These are phyloP conservation scores for Colaptes auratus DNA, from an alignment of 2,113 vertebrate species.

Conservation along the genomic window DNA sequence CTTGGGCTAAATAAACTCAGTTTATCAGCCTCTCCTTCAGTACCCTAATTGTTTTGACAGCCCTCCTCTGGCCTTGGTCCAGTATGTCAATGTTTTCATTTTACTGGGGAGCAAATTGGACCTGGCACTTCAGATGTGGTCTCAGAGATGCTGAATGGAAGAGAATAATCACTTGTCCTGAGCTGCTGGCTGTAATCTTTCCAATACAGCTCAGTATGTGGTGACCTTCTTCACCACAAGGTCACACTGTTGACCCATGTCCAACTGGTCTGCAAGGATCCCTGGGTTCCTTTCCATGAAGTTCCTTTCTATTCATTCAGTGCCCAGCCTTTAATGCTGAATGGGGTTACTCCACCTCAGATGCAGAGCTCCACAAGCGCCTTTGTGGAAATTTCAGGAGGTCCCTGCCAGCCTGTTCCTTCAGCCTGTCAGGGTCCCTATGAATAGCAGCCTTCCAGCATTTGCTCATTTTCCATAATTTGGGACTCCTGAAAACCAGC, in stretches of 20 bases:
- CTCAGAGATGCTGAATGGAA: neutral
- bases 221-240: constrained; percentile 10
- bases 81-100: constrained; percentile 17
- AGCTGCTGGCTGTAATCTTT: neutral
- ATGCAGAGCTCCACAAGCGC: neutral
- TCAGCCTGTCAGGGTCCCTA: neutral
- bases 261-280: constrained; percentile 2
- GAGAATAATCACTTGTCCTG: neutral
- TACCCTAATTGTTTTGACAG: constrained; percentile 32
- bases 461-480: neutral
- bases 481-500: neutral
- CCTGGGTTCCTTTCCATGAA: neutral
- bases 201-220: constrained; percentile 8
- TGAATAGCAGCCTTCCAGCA: neutral
- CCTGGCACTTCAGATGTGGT: neutral
- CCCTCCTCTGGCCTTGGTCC: constrained; percentile 42
- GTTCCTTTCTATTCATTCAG: neutral
- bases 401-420: neutral
- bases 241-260: constrained; percentile 27
- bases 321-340: neutral
- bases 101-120: constrained; percentile 18
- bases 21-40: constrained; percentile 23
- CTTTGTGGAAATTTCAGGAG: neutral
- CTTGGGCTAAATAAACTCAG: neutral
- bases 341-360: neutral